Evolutionary conservation across 2,113 vertebrate species (phyloP), one percentile per base, ranked within the genome.

Genomic region (Craseonycteris thonglongyai): DNA sequence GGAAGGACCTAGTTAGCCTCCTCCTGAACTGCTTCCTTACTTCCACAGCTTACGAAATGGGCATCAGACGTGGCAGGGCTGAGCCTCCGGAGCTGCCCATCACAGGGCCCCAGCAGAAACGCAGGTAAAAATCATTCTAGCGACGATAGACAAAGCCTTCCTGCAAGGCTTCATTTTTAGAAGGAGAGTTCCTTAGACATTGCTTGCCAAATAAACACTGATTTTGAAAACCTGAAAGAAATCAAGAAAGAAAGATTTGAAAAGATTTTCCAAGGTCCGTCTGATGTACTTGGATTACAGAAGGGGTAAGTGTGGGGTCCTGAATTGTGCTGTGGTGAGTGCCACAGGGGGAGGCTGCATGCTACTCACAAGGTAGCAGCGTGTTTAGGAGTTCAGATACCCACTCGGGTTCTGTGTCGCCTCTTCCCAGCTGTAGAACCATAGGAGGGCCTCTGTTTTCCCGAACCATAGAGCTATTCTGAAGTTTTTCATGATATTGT

Each of bases 201-300:
- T 79, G 54, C 9, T 79, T 89, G 38, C n/a, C 59, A 86, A 76
- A 47, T 66, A 93, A 61, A 30, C 7, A n/a, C 3, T 59, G n/a
- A 45, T 51, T 84, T 96, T 38, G 30, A 42, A 93, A 79, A 68
- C 3, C 22, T 82, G 61, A 45, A 90, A 12, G 38, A 63, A 54
- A 87, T 38, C 13, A 81, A 79, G 51, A 30, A 58, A 35, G 21
- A 88, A 51, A 88, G n/a, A 82, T 59, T 49, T 89, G 56, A 71
- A 88, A 82, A 86, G 33, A 35, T 42, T 26, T 47, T 58, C 11
- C 18, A 16, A 75, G 51, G 24, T 35, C 40, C 19, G 14, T 26
- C 45, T 88, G 56, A n/a, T 11, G 61, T 59, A 42, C 9, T 38
- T 5, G 12, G 38, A 26, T 49, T 38, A 38, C 3, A 18, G 40